Conservation (phyloP, 2,113 vertebrate species). For the Procavia capensis region DNA sequence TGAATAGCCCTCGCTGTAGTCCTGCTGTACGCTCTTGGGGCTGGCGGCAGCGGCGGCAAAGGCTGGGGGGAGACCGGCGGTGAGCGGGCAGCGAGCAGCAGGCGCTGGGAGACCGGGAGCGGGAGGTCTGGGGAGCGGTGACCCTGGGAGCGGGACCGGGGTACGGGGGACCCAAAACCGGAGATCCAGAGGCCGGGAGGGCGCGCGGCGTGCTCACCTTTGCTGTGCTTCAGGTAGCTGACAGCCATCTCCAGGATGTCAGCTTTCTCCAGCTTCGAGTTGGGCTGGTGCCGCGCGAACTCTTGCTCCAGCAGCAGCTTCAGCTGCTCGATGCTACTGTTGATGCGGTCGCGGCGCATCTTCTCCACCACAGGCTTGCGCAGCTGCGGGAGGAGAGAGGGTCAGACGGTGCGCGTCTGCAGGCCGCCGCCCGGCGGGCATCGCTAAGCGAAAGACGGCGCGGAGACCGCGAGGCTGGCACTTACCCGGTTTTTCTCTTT, state of each 20-base stretch:
- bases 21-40: conserved; percentile 76
- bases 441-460: neutral
- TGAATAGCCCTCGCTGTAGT: conserved; percentile 85
- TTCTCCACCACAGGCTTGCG: conserved; percentile 91
- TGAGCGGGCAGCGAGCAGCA: neutral
- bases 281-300: conserved; percentile 91
- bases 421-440: neutral
- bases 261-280: conserved; percentile 93
- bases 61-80: conserved; percentile 19
- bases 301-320: conserved; percentile 92
- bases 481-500: conserved; percentile 87
- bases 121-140: no score
- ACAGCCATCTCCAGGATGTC: conserved; percentile 94
- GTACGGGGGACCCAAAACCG: fast-evolving
- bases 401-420: neutral
- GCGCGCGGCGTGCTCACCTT: conserved; percentile 80
- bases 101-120: neutral
- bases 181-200: neutral
- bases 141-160: neutral
- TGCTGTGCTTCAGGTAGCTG: conserved; percentile 90
- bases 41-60: conserved; percentile 67
- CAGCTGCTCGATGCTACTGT: conserved; percentile 93
- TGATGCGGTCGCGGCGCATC: conserved; percentile 91
- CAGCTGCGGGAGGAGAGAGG: conserved; percentile 82
- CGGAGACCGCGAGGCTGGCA: conserved; percentile 38